These are phyloP conservation scores for Polyergus mexicanus DNA, from an alignment of 1,140 invertebrate genomes.

Conservation along the genomic window DNA sequence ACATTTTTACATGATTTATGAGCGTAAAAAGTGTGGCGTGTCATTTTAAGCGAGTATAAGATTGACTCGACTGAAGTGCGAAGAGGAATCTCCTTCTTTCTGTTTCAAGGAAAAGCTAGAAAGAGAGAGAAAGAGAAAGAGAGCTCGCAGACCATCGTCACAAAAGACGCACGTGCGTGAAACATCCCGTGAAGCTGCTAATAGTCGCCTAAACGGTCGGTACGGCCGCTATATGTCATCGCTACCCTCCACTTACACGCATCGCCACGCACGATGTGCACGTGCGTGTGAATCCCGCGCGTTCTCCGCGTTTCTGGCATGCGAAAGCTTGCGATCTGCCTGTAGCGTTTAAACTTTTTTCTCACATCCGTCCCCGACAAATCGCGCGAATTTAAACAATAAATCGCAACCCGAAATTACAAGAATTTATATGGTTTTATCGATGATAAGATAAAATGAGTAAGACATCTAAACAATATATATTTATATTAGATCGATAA, in stretches of 20 bases:
- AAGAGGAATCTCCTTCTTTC: not conserved
- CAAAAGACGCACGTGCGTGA: conserved; percentile 9
- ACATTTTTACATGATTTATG: not conserved
- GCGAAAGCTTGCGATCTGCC: not conserved
- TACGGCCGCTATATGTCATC: conserved; percentile 77
- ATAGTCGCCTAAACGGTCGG: conserved; percentile 79
- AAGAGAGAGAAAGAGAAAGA: not conserved
- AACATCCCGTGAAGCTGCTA: conserved; percentile 74
- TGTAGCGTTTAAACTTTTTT: conserved; percentile 6
- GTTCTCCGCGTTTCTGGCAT: conserved; percentile 14
- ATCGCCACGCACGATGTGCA: conserved; percentile 59
- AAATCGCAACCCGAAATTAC: not conserved
- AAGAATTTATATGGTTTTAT: not conserved
- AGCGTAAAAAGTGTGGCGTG: not conserved
- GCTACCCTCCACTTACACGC: conserved; percentile 72
- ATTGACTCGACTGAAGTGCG: not conserved
- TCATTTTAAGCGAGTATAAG: not conserved
- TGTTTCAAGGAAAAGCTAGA: not conserved
- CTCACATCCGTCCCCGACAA: not conserved
- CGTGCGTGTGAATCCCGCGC: conserved; percentile 71
- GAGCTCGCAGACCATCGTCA: not conserved
- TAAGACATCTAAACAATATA: too few relatives aligned
- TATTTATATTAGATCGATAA: not conserved
- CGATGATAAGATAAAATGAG: not conserved
- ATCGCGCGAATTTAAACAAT: not conserved